Percentiles rank a stretch among this genome's conserved stretches.
Evolutionary conservation across 2,888 invertebrate species (phyloP).

Genomic region (Phasia obesa): DNA sequence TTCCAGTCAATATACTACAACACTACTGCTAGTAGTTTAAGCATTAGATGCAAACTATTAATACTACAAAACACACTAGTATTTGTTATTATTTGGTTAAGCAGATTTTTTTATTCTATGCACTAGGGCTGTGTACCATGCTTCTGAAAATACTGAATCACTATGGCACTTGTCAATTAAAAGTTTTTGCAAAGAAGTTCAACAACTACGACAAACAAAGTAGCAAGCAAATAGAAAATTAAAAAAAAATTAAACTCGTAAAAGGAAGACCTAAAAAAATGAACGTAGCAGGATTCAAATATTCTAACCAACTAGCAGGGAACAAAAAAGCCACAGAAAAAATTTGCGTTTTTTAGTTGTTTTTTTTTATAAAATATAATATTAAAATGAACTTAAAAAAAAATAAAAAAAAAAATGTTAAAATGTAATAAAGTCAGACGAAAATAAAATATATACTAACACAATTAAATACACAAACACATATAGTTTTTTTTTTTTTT

Average conservation of each 20-base stretch:
- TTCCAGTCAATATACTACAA: constrained; percentile 15
- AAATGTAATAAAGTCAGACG: constrained; percentile 36
- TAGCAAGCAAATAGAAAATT: not conserved
- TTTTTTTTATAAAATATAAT: constrained; percentile 37
- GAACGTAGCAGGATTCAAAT: constrained; percentile 15
- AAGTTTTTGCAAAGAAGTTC: constrained; percentile 57
- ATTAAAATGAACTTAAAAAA: constrained; percentile 35
- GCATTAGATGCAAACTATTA: constrained; percentile 14
- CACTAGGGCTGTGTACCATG: not conserved
- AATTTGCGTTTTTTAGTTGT: not conserved
- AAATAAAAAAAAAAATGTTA: constrained; percentile 14
- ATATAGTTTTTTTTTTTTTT: constrained; percentile 29
- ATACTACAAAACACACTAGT: not conserved
- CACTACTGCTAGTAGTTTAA: not conserved
- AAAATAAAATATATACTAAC: constrained; percentile 50
- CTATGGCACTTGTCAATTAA: constrained; percentile 64
- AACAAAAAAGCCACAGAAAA: constrained; percentile 8
- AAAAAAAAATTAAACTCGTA: not conserved
- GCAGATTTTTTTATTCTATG: constrained; percentile 8
- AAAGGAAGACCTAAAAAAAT: constrained; percentile 2
- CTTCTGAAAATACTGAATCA: constrained; percentile 34
- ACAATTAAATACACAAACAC: constrained; percentile 46
- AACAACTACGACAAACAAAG: constrained; percentile 26
- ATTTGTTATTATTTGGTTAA: constrained; percentile 55
- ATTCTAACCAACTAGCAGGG: constrained; percentile 9